Conservation (phyloP, 2,113 vertebrate species). For the Phoxinus phoxinus region DNA sequence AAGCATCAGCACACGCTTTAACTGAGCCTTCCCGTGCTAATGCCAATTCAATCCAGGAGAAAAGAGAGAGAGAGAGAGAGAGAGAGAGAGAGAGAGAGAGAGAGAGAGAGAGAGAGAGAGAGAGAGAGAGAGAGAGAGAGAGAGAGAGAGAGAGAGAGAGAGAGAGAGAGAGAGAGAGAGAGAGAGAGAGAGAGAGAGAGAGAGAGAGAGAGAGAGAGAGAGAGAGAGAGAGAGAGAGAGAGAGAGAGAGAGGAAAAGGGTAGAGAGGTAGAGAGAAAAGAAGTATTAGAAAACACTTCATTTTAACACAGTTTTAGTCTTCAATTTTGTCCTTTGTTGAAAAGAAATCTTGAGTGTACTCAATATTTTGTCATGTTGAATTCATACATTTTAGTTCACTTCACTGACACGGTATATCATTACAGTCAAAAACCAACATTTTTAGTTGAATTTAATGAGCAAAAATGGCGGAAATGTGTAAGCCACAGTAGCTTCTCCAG, state of each 20-base stretch:
- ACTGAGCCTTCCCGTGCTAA: slow-evolving; percentile 59
- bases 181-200: background rate
- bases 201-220: too few species aligned
- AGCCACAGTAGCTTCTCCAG: too few species aligned
- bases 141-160: too few species aligned
- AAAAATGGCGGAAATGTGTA: background rate
- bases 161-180: too few species aligned
- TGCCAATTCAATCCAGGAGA: slow-evolving; percentile 16
- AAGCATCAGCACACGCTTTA: slow-evolving; percentile 65
- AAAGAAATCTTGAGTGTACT: background rate
- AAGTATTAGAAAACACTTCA: background rate
- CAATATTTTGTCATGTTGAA: background rate
- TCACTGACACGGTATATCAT: background rate
- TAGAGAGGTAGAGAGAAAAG: background rate
- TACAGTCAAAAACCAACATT: background rate
- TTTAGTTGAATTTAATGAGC: background rate
- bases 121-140: too few species aligned
- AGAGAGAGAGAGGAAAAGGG: background rate
- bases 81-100: background rate
- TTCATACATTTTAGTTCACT: background rate
- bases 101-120: too few species aligned
- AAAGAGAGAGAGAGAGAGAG: background rate
- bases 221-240: background rate
- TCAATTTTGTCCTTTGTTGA: background rate
- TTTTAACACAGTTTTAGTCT: background rate